Evolutionary conservation across 2,888 invertebrate species (phyloP).

Genomic region (Zygothrica quintamaculata): DNA sequence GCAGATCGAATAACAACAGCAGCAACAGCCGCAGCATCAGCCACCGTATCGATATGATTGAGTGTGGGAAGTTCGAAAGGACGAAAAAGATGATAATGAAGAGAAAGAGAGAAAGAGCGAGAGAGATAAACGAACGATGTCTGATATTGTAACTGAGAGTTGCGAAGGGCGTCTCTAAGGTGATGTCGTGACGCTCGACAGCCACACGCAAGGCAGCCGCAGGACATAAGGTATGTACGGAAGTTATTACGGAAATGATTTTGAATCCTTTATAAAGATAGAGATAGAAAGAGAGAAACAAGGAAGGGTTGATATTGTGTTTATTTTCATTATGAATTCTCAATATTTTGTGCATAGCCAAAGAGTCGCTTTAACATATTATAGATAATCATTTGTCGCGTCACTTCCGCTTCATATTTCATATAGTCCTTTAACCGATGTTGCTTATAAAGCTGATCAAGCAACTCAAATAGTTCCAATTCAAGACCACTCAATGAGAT

Average conservation of each 20-base stretch:
- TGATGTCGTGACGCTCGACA: slow-evolving; percentile 66
- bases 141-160: slow-evolving; percentile 8
- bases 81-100: too few species aligned
- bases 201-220: slow-evolving; percentile 72
- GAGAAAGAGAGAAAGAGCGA: too few species aligned
- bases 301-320: slow-evolving; percentile 54
- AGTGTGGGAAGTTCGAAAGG: slow-evolving; percentile 64
- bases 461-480: slow-evolving; percentile 74
- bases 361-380: slow-evolving; percentile 80
- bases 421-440: slow-evolving; percentile 79
- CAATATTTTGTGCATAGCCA: slow-evolving; percentile 70
- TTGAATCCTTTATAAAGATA: slow-evolving; percentile 24
- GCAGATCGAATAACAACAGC: slow-evolving; percentile 72
- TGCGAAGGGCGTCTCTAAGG: slow-evolving; percentile 38
- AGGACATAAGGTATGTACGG: slow-evolving; percentile 50
- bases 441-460: slow-evolving; percentile 74
- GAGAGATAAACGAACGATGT: too few species aligned
- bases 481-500: slow-evolving; percentile 69
- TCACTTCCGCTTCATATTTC: slow-evolving; percentile 80
- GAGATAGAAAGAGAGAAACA: slow-evolving; percentile 17
- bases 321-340: slow-evolving; percentile 45
- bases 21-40: slow-evolving; percentile 11
- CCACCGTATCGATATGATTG: slow-evolving; percentile 59
- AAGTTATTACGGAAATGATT: slow-evolving; percentile 72
- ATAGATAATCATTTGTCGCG: slow-evolving; percentile 81